Base-by-base conservation (phyloP, 1,140 invertebrate genomes). In the Phthorimaea operculella region DNA sequence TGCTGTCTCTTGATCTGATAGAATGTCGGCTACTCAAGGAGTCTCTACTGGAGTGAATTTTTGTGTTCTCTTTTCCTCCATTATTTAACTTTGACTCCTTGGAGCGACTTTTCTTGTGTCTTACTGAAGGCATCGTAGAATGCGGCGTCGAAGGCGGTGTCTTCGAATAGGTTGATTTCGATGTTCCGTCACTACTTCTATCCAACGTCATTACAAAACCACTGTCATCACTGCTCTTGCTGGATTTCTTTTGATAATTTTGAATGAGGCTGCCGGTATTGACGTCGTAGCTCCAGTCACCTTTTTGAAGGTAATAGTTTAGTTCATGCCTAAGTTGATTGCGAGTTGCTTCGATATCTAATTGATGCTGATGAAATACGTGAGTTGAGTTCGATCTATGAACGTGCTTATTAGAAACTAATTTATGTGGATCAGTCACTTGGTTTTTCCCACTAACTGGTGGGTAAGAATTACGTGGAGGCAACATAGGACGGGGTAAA, bases 381-480 rank as follows among this genome's bases (percentile, higher is more conserved):
- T 87, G 84, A 33, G 85, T 86, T 55, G 86, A 87, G 59, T 86
- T 87, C 39, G 86, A 87, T 64, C 85, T 79, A 70, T 86, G 85
- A 62, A 87, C 82, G 58, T 87, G 83, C 71, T 84, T 86, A 68
- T 77, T 84, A 70, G 82, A 78, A 69, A 82, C 67, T 76, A 84
- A 72, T 55, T 78, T 80, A 74, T 64, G 77, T 64, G 84, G 77
- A 77, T 86, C 84, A 78, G 74, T 79, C 70, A 74, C 65, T 79
- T 83, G 86, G 63, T 66, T 78, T 83, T 87, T 85, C 66, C 77
- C 86, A 76, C 75, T 86, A 64, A 87, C 79, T 4, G 88, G 88
- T 63, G 88, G 87, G 74, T 88, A 89, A 60, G 88, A 89, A 79
- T 88, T 89, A 63, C 87, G 80, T 15, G 88, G 87, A 66, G 87